Evolutionary conservation across 2,888 invertebrate genomes (phyloP).

Genomic region (Helicoverpa assulta): DNA sequence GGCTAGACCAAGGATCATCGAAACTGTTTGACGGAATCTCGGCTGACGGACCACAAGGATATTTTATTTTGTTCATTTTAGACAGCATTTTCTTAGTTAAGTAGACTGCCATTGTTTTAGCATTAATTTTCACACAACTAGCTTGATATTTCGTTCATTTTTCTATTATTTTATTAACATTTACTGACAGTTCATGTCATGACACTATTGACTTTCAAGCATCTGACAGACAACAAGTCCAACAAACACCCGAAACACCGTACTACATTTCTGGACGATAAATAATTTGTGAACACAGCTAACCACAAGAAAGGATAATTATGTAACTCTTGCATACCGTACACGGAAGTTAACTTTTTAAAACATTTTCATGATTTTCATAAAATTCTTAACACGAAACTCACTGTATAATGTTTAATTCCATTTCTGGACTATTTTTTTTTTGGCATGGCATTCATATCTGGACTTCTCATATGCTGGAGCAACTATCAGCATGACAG

Average conservation of each 20-base stretch:
- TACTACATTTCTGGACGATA: too few relatives aligned
- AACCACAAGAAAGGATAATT: too few relatives aligned
- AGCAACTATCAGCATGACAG: not conserved
- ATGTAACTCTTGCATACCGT: too few relatives aligned
- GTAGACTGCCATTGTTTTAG: conserved; percentile 79
- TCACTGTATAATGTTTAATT: too few relatives aligned
- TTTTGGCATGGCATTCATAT: too few relatives aligned
- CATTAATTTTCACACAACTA: conserved; percentile 3
- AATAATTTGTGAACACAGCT: too few relatives aligned
- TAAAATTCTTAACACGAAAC: too few relatives aligned
- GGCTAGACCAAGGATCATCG: conserved; percentile 82
- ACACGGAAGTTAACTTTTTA: too few relatives aligned
- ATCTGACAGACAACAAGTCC: not conserved
- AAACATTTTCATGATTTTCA: too few relatives aligned
- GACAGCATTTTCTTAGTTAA: conserved; percentile 83
- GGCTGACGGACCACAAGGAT: conserved; percentile 63
- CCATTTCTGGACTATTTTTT: too few relatives aligned
- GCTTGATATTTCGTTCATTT: not conserved
- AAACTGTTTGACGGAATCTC: conserved; percentile 68
- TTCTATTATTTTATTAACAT: conserved; percentile 23
- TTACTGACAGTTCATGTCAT: not conserved
- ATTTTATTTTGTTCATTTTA: conserved; percentile 78
- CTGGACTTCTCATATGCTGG: too few relatives aligned
- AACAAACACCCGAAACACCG: not conserved
- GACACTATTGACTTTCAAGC: not conserved